Evolutionary conservation across 2,113 vertebrate genomes (phyloP).

Genomic region (Gadus macrocephalus): DNA sequence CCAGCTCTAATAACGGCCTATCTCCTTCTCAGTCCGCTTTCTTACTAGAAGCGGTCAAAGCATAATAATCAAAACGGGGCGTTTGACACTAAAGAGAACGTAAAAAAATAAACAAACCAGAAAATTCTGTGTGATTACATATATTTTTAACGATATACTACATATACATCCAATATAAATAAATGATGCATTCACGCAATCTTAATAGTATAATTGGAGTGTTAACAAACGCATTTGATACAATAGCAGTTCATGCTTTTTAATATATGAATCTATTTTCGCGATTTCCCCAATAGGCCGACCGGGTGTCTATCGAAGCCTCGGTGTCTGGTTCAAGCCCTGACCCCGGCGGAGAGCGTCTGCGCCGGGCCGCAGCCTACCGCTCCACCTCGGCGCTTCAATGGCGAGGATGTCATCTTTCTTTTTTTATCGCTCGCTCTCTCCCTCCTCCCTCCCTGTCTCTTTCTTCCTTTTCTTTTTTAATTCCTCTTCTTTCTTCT

Average conservation of each 20-base stretch:
- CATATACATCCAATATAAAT: conserved; percentile 42
- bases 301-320: conserved; percentile 74
- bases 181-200: conserved; percentile 43
- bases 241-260: conserved; percentile 57
- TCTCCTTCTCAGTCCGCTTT: conserved; percentile 46
- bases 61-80: no score
- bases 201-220: conserved; percentile 45
- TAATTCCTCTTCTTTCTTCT: conserved; percentile 71
- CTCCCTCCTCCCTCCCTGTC: conserved; percentile 37
- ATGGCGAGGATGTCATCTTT: conserved; percentile 79
- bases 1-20: conserved; percentile 35
- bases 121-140: conserved; percentile 37
- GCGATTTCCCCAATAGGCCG: conserved; percentile 61
- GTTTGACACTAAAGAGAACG: no score
- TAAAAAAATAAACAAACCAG: no score
- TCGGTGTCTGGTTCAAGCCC: conserved; percentile 71
- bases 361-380: conserved; percentile 71
- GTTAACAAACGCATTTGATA: conserved; percentile 45
- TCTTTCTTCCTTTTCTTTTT: conserved; percentile 53
- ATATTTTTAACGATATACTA: conserved; percentile 38
- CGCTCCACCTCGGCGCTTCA: conserved; percentile 75
- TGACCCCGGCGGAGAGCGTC: conserved; percentile 69
- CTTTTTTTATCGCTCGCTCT: conserved; percentile 77
- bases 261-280: no score
- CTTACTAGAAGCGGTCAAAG: conserved; percentile 52